Evolutionary conservation across 64 coral and sea anemone genomes (phyloP), one percentile per base, ranked within the genome.

Genomic region (Astreopora myriophthalma): DNA sequence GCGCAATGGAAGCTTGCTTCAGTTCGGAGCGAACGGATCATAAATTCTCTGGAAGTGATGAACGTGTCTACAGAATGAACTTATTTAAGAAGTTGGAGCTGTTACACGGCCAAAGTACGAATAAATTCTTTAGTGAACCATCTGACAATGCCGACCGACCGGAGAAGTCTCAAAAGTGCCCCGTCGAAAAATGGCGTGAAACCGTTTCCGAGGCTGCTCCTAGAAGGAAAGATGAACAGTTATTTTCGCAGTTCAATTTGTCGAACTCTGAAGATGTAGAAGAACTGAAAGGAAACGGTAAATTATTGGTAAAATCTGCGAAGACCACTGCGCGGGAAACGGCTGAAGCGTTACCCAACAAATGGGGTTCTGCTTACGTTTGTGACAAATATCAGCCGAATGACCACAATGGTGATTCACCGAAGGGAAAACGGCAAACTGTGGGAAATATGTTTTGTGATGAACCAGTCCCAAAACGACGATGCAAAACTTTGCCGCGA

Each of bases 71-170:
- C 3, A 63, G 79, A 1, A 83, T 83, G 57, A 83, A 83, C 5
- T 1, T 83, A 19, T 83, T 83, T 38, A 57, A 83, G n/a, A 83
- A 83, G 39, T 3, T 83, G 79, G 79, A 11, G 17, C 31, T 83
- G 6, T 65, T 64, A n/a, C 2, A n/a, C 12, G 79, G 33, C 13
- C 19, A 65, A 83, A 58, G 23, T 1, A 58, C 48, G 17, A 7
- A 29, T 16, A 61, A 26, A 19, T 60, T 36, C 30, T 62, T 51
- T 8, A 64, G 12, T 83, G 70, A 73, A 35, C 12, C 4, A 6
- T 36, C 32, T 16, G 29, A 14, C 57, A 64, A 28, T 26, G 22
- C 55, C 0, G 52, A 2, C 7, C 25, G 13, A 60, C 3, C 10
- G 31, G 3, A n/a, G 32, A 35, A 65, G 3, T 61, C 57, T 62